phyloP scores from a whole-genome alignment of 2,797 vertebrate genomes.

The Geotrypetes seraphini region DNA sequence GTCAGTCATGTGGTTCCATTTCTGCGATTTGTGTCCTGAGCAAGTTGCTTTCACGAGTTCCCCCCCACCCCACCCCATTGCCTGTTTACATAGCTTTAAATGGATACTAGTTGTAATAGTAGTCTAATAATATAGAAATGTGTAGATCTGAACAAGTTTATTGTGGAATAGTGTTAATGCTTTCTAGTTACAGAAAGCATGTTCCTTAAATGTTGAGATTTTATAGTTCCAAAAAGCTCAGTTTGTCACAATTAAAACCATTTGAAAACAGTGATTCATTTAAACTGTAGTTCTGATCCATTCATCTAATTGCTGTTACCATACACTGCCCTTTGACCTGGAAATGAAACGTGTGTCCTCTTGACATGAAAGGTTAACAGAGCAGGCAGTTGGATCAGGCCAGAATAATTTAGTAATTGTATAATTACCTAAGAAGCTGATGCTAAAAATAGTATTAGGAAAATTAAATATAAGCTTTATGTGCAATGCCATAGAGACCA shows the following conservation, averaged over 20 bases:
- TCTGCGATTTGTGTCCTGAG: too few relatives aligned
- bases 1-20: too few relatives aligned
- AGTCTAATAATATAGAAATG: too few relatives aligned
- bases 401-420: slow-evolving; percentile 82
- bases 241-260: slow-evolving; percentile 58
- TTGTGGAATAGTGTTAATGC: too few relatives aligned
- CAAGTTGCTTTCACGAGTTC: too few relatives aligned
- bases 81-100: too few relatives aligned
- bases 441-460: slow-evolving; percentile 83
- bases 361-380: slow-evolving; percentile 79
- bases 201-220: too few relatives aligned
- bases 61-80: too few relatives aligned
- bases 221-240: too few relatives aligned
- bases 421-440: slow-evolving; percentile 69
- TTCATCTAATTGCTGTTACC: slow-evolving; percentile 73
- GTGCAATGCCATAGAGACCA: slow-evolving; percentile 39
- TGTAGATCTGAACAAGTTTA: too few relatives aligned
- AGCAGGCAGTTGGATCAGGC: slow-evolving; percentile 84
- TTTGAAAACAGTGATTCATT: slow-evolving; percentile 40
- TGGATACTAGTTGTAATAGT: too few relatives aligned
- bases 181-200: too few relatives aligned
- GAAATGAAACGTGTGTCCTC: slow-evolving; percentile 71
- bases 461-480: slow-evolving; percentile 40
- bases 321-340: slow-evolving; percentile 78
- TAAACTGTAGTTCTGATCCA: slow-evolving; percentile 56